Evolutionary conservation across 2,113 vertebrate species (phyloP).

Genomic region (Fukomys damarensis): DNA sequence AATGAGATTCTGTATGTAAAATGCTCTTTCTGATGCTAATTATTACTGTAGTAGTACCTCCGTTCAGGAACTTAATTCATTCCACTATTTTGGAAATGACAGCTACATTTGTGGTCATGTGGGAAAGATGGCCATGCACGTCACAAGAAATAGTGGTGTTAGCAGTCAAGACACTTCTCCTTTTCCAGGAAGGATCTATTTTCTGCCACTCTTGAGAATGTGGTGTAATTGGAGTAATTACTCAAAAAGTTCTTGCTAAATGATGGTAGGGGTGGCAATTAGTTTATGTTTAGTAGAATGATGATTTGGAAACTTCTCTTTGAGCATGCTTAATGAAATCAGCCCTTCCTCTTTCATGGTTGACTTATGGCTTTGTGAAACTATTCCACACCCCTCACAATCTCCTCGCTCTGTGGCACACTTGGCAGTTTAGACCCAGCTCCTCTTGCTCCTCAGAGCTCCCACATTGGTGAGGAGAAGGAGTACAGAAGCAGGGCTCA

Average conservation of each 20-base stretch:
- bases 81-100: not conserved
- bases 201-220: not conserved
- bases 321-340: not conserved
- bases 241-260: not conserved
- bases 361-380: not conserved
- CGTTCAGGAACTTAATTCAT: not conserved
- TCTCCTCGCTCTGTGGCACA: not conserved
- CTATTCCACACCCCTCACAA: not conserved
- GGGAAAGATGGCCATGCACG: not conserved
- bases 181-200: not conserved
- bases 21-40: not conserved
- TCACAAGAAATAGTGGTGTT: not conserved
- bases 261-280: not conserved
- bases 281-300: not conserved
- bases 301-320: constrained; percentile 34
- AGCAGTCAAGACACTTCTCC: not conserved
- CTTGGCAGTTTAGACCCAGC: not conserved
- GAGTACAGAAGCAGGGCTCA: not conserved
- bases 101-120: not conserved
- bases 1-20: not conserved
- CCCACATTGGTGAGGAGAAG: not conserved
- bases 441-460: not conserved
- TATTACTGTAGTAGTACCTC: not conserved
- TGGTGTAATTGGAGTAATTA: not conserved
- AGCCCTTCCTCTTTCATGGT: not conserved